A percentile compares a stretch with the other conserved stretches of the same genome.
Evolutionary conservation across 2,888 invertebrate species (phyloP).

Genomic region (Hypolimnas misippus): DNA sequence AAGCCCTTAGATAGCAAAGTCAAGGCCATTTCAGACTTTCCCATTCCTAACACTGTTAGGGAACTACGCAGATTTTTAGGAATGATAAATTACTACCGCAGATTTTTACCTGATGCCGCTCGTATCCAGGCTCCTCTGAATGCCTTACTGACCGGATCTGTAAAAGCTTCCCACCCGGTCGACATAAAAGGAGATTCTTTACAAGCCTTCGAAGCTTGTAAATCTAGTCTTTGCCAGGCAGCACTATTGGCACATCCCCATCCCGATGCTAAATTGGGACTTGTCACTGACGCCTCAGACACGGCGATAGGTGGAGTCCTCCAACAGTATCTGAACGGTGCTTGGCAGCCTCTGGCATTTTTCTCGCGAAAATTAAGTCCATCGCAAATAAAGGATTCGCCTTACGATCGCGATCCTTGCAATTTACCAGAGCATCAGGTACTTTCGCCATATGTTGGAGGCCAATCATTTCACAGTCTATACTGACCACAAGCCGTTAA

Average conservation of each 20-base stretch:
- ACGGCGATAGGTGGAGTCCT: no score
- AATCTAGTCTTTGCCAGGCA: constrained; percentile 47
- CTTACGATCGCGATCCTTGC: no score
- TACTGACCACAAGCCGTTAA: no score
- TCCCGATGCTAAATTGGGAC: constrained; percentile 44
- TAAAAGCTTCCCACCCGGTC: constrained; percentile 49
- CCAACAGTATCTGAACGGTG: no score
- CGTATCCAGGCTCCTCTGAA: constrained; percentile 53
- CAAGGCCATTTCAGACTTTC: constrained; percentile 42
- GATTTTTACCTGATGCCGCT: constrained; percentile 55
- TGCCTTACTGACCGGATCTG: constrained; percentile 44
- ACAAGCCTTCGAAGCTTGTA: constrained; percentile 47
- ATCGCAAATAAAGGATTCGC: no score
- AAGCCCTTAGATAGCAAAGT: constrained; percentile 52
- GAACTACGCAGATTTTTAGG: constrained; percentile 46
- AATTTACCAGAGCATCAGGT: no score
- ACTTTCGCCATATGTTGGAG: no score
- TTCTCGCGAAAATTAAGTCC: no score
- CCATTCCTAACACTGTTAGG: constrained; percentile 40
- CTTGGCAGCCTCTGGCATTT: no score
- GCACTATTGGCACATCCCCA: constrained; percentile 51
- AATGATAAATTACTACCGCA: constrained; percentile 51
- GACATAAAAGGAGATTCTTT: constrained; percentile 38
- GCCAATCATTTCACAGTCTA: no score
- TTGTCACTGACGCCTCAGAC: constrained; percentile 49